Evolutionary conservation across 1,140 invertebrate species (phyloP).

Genomic region (Zelostemma sp.): DNA sequence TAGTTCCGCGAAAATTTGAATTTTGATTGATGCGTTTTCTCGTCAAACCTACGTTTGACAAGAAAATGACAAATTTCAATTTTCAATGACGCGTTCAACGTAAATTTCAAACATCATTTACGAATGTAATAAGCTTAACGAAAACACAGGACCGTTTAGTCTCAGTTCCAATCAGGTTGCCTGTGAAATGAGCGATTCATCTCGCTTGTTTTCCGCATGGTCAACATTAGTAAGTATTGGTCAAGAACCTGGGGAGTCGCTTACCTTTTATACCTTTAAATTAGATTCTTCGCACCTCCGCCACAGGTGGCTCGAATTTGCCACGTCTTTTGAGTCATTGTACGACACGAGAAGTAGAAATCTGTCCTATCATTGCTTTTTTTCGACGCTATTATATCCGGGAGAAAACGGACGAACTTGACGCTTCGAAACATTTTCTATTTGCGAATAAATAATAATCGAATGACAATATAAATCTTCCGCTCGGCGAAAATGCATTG

Average conservation of each 20-base stretch:
- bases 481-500: too few relatives aligned
- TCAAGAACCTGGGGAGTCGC: conserved; percentile 54
- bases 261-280: conserved; percentile 56
- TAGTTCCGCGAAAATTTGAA: too few relatives aligned
- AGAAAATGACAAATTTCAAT: too few relatives aligned
- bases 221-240: conserved; percentile 58
- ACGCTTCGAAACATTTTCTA: too few relatives aligned
- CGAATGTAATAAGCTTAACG: not conserved
- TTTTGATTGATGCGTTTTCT: conserved; percentile 28
- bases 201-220: conserved; percentile 62
- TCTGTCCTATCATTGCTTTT: too few relatives aligned
- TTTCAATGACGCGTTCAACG: not conserved
- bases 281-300: conserved; percentile 54
- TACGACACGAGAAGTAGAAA: not conserved
- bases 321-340: conserved; percentile 1
- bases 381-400: too few relatives aligned
- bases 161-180: conserved; percentile 5
- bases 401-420: too few relatives aligned
- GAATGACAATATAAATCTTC: too few relatives aligned
- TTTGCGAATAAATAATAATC: too few relatives aligned
- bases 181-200: conserved; percentile 57
- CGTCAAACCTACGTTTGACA: too few relatives aligned
- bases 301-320: conserved; percentile 14
- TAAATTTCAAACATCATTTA: not conserved
- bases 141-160: conserved; percentile 2